A percentile compares a stretch with the other conserved stretches of the same genome.
phyloP scores from a whole-genome alignment of 2,113 vertebrate species.

The Pterocles burchelli region DNA sequence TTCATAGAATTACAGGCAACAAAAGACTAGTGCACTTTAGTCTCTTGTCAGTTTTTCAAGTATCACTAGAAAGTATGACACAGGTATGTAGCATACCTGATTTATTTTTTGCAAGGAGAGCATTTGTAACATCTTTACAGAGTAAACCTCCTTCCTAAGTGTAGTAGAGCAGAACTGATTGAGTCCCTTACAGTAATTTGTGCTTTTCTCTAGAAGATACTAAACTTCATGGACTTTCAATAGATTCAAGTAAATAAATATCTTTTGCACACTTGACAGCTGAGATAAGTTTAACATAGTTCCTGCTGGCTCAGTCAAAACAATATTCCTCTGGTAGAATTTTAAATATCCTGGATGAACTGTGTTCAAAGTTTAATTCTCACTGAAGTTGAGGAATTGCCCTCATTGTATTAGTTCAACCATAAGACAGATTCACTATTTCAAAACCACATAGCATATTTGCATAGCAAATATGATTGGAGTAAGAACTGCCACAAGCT shows the following conservation, averaged over 20 bases:
- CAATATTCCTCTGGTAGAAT: background rate
- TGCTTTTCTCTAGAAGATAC: background rate
- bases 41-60: background rate
- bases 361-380: background rate
- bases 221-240: background rate
- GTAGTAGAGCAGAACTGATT: background rate
- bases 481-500: background rate
- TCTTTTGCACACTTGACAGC: background rate
- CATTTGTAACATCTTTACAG: background rate
- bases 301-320: constrained; percentile 1
- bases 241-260: background rate
- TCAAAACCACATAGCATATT: background rate
- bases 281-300: background rate
- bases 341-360: background rate
- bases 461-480: background rate
- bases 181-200: background rate
- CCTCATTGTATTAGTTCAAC: background rate
- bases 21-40: background rate
- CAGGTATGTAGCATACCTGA: accelerated
- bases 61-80: background rate
- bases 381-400: background rate
- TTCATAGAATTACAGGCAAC: background rate
- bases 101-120: background rate
- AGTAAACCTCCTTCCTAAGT: background rate
- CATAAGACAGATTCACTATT: background rate